These are phyloP conservation scores for Dendrocopos noguchii DNA, from an alignment of 2,113 vertebrate species.

Conservation along the genomic window DNA sequence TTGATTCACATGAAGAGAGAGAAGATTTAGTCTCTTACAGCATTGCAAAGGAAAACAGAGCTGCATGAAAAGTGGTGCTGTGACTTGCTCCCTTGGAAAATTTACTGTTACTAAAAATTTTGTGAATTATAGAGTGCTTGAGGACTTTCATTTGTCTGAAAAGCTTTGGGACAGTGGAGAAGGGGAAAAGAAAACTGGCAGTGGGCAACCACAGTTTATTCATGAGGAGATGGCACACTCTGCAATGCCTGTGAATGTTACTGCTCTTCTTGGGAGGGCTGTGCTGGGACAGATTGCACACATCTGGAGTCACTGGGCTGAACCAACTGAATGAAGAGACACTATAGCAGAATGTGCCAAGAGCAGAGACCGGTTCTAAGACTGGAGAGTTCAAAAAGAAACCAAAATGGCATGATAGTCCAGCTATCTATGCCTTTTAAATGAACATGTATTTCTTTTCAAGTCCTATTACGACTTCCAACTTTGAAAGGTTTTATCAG, in stretches of 20 bases:
- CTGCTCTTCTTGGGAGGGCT: rapidly evolving
- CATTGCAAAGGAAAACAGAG: not conserved
- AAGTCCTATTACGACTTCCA: not conserved
- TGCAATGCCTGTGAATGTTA: not conserved
- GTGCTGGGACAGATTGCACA: rapidly evolving
- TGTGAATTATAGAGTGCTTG: rapidly evolving
- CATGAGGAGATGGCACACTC: not conserved
- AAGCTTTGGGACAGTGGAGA: not conserved
- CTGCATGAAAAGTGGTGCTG: rapidly evolving
- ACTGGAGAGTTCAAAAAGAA: not conserved
- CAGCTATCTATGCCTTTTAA: not conserved
- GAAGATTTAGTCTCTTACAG: too few species aligned
- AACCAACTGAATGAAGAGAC: not conserved
- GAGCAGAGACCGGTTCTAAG: not conserved
- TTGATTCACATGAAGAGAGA: too few species aligned
- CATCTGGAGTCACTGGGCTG: rapidly evolving
- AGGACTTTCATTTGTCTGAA: not conserved
- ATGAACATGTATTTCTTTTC: not conserved
- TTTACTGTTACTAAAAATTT: not conserved
- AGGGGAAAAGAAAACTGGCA: not conserved
- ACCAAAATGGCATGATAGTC: not conserved
- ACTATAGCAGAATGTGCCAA: rapidly evolving
- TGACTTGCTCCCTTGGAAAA: not conserved
- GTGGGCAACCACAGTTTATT: not conserved
- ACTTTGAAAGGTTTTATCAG: not conserved